Evolutionary conservation across 2,797 vertebrate genomes (phyloP), one percentile per base, ranked within the genome.

Genomic region (Spea hammondii): DNA sequence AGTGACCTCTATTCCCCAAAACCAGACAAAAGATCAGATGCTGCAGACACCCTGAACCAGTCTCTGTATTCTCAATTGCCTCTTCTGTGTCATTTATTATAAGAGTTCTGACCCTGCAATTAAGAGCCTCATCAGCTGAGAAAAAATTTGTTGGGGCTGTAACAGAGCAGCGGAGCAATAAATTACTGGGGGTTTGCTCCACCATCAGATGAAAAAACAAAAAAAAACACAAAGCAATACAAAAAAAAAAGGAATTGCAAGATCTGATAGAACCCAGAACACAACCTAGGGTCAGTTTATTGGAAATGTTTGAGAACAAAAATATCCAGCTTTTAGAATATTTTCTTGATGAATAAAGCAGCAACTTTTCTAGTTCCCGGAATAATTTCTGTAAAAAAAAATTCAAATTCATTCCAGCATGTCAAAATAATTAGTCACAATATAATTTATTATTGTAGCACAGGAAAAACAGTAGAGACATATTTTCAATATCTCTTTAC

Each of bases 1-100:
- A 73, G 77, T 84, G 87, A 88, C 83, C 85, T 85, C 82, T 83
- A 72, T 82, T 85, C 70, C 80, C 82, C 75, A 83, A 32, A 68
- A 70, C 10, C 82, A 78, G 77, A 87, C 86, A 85, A 86, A 81
- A 54, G 74, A 78, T 65, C 72, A 54, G 74, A 66, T 78, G 78
- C 84, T 67, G 78, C 74, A 85, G 77, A 75, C 74, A 70, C 75
- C 71, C 57, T 71, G 70, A 80, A 57, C 14, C 64, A 54, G 65
- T 83, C 67, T 78, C 82, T 75, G 78, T 55, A 68, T 72, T 72
- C 69, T 68, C 73, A 85, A 82, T 71, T 79, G 70, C 76, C 79
- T 85, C 73, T 66, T 77, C 72, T 84, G 77, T 83, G 80, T 79
- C 70, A 45, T 80, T 83, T 86, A 83, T 83, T 82, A 79, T 85